Evolutionary conservation across 2,113 vertebrate genomes (phyloP), one percentile per base, ranked within the genome.

Genomic region (Corythoichthys intestinalis): DNA sequence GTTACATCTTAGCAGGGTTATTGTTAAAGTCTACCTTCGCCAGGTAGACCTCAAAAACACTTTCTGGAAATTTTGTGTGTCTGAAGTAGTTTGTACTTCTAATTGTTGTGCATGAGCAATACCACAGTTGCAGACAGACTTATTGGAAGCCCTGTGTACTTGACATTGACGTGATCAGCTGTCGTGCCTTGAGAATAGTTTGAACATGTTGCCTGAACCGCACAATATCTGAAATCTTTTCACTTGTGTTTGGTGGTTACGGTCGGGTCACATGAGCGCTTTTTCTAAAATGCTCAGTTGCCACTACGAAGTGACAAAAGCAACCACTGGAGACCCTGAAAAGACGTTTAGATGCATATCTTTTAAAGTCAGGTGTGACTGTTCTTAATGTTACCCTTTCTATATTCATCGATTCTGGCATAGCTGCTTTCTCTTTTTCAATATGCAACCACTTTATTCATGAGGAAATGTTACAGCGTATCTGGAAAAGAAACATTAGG

Each of bases 391-490:
- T 90, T 88, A 82, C 90, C 73, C 72, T 94, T 92, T 78, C 53
- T 93, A 91, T 89, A 93, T 93, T 91, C 93, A 93, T 94, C 94
- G 91, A 95, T 92, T 87, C 85, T 85, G 74, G 84, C 92, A 91
- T 96, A 96, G 95, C 94, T 96, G 97, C 95, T 97, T 98, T 94
- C 94, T 94, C 94, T 97, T 97, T 96, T 95, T 81, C 71, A 95
- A 96, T 98, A 98, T 98, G 97, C 96, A 99, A 98, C 96, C 96
- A 98, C 95, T 97, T 96, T 88, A 93, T 69, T 95, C 93, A 94
- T 92, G 89, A 94, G 94, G 93, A 94, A 92, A 94, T 80, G 73
- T 85, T 79, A 80, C 72, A 59, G 76, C 88, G 88, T 94, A 93
- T 95, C 93, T 94, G 91, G 94, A 93, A 93, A 93, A 80, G 72